A percentile compares a stretch with the other conserved stretches of the same genome.
phyloP scores from a whole-genome alignment of 2,888 invertebrate species.

The Leucophora obtusa region DNA sequence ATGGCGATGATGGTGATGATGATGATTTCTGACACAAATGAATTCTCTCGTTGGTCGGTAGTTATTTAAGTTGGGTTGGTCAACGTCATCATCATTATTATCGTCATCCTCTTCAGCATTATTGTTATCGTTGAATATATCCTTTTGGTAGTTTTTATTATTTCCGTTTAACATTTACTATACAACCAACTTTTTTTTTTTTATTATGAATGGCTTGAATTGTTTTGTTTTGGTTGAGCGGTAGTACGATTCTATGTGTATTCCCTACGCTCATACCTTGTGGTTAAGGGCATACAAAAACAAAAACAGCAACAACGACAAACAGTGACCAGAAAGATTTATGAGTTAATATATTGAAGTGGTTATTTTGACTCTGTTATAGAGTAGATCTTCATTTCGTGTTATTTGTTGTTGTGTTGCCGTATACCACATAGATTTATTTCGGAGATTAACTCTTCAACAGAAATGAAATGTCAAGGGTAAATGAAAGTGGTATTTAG shows the following conservation, averaged over 20 bases:
- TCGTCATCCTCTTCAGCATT: constrained; percentile 17
- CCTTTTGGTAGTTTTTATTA: constrained; percentile 56
- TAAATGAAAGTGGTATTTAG: constrained; percentile 50
- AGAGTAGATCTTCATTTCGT: constrained; percentile 54
- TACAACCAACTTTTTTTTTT: constrained; percentile 29
- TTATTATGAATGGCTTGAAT: constrained; percentile 37
- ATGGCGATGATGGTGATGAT: neutral
- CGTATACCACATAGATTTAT: constrained; percentile 51
- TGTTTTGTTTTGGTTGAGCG: constrained; percentile 33
- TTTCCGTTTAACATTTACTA: constrained; percentile 59
- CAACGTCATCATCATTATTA: constrained; percentile 37
- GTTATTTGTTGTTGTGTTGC: neutral
- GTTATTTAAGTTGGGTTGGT: constrained; percentile 31
- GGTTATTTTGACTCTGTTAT: constrained; percentile 51
- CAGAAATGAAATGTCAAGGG: constrained; percentile 62
- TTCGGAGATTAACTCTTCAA: constrained; percentile 60
- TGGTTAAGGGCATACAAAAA: constrained; percentile 35
- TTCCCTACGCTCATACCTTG: constrained; percentile 34
- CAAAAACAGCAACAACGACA: neutral
- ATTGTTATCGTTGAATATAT: constrained; percentile 39
- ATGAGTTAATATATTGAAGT: constrained; percentile 64
- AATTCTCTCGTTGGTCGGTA: constrained; percentile 33
- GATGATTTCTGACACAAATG: constrained; percentile 29
- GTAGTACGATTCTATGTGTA: neutral
- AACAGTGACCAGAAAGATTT: constrained; percentile 52